These are phyloP conservation scores for Mimumesa dahlbomi DNA, from an alignment of 2,888 invertebrate species.

Conservation along the genomic window DNA sequence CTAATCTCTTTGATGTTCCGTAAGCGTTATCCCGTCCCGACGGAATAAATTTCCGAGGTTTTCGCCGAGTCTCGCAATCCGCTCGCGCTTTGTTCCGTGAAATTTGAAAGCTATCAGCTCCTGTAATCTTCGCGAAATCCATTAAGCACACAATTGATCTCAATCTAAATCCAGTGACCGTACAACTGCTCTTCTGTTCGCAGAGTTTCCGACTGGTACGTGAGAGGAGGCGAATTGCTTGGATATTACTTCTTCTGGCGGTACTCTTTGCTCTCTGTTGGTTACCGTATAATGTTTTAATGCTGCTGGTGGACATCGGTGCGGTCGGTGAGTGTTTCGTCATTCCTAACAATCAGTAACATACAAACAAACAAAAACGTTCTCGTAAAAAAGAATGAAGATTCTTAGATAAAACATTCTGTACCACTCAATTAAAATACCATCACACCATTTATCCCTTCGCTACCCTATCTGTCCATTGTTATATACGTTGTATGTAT, in stretches of 20 bases:
- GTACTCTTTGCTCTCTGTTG: slow-evolving; percentile 89
- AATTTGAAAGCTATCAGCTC: neutral
- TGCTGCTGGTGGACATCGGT: slow-evolving; percentile 85
- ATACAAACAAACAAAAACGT: no score
- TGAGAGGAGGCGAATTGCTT: slow-evolving; percentile 88
- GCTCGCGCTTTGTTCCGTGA: neutral
- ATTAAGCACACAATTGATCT: slow-evolving; percentile 20
- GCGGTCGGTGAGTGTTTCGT: slow-evolving; percentile 68
- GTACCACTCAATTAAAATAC: no score
- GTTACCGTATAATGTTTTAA: slow-evolving; percentile 88
- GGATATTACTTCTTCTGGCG: slow-evolving; percentile 87
- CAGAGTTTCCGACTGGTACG: slow-evolving; percentile 85
- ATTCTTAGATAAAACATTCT: no score
- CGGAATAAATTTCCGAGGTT: neutral
- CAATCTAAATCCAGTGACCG: slow-evolving; percentile 16
- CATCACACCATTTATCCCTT: no score
- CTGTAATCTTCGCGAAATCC: neutral
- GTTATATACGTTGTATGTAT: no score
- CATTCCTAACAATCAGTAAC: no score
- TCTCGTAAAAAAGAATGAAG: no score
- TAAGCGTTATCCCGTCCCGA: no score
- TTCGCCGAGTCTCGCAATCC: no score
- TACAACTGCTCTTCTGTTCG: slow-evolving; percentile 34
- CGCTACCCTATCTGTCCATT: no score
- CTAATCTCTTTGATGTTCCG: no score